Conservation (phyloP, 2,113 vertebrate genomes). For the Pongo pygmaeus region DNA sequence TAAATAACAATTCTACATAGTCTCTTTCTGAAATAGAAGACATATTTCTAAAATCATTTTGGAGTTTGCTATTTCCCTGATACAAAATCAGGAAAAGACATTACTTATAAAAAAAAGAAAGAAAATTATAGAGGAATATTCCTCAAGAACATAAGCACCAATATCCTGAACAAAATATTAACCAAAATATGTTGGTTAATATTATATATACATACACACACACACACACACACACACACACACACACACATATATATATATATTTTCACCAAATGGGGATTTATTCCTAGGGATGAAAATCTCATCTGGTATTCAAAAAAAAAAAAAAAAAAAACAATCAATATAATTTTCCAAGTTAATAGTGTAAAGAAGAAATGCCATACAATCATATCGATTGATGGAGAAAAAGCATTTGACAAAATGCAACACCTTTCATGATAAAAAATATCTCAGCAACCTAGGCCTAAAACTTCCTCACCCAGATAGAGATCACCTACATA, state of each 20-base stretch:
- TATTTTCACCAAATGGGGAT: not conserved
- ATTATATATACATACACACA: not conserved
- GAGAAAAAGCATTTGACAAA: not conserved
- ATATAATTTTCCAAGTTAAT: not conserved
- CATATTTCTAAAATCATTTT: not conserved
- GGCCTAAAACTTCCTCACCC: not conserved
- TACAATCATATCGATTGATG: not conserved
- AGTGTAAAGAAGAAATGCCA: not conserved
- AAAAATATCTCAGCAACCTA: not conserved
- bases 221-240: no score
- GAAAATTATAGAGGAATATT: not conserved
- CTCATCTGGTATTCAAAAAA: not conserved
- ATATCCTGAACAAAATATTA: not conserved
- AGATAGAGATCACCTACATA: not conserved
- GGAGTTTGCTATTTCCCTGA: not conserved
- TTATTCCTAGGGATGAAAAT: not conserved
- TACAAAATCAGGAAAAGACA: not conserved
- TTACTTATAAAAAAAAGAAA: not conserved
- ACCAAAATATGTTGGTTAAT: no score
- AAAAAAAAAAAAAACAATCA: not conserved
- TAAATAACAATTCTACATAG: not conserved
- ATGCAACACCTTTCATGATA: not conserved
- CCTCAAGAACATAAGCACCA: not conserved
- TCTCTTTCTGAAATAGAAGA: not conserved
- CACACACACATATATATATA: accelerated